Evolutionary conservation across 2,888 invertebrate species (phyloP), one percentile per base, ranked within the genome.

Genomic region (Carabus problematicus): DNA sequence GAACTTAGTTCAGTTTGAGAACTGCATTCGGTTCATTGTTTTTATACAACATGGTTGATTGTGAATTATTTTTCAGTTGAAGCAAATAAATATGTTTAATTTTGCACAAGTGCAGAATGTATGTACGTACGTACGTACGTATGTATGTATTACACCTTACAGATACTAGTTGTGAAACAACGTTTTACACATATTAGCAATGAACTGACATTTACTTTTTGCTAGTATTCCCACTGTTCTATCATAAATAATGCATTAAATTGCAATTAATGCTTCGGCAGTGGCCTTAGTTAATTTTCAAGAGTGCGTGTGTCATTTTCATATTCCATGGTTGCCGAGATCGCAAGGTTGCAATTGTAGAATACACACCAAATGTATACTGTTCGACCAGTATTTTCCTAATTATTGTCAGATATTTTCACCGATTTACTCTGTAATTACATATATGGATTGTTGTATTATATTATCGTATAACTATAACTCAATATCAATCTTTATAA

Each of bases 191-290:
- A 18, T 52, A 19, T 49, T 16, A 52, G 52, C 52, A 52, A 59
- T 66, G 29, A 3, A 29, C 47, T 66, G 59, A 66, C 66, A 66
- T 66, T 66, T 66, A 66, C 40, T 66, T 66, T 66, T 58, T 66
- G n/a, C 42, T 64, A 52, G 52, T 52, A 59, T 66, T 59, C 58
- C 52, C 59, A 66, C 59, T 66, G 49, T 59, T 66, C 40, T 66
- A 66, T 66, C 66, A 66, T 66, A 66, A 66, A 66, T 66, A 66
- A 66, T 66, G 66, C 66, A 66, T 66, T 66, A 66, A 47, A 66
- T 47, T 66, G 59, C 59, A 66, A 66, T 58, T 59, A 66, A 59
- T 66, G 66, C 66, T 59, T 59, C 41, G 58, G 58, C 42, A 58
- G 49, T 58, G 64, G 43, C 66, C 66, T 58, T 66, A 59, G 47